Evolutionary conservation across 2,888 invertebrate species (phyloP).

Genomic region (Aquatica leii): DNA sequence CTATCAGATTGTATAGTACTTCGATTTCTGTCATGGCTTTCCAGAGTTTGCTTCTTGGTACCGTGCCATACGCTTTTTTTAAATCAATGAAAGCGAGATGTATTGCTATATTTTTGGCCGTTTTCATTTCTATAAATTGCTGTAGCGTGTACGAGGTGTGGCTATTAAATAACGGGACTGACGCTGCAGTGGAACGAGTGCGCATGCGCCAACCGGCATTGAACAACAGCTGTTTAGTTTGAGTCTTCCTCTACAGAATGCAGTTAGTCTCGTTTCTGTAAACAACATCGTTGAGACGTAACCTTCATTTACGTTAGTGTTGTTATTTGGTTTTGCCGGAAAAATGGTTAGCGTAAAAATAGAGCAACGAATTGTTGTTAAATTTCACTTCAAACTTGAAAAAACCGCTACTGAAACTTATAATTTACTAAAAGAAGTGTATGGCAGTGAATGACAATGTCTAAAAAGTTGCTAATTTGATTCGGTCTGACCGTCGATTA

Average conservation of each 20-base stretch:
- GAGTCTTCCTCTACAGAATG: neutral
- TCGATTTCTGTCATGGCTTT: no score
- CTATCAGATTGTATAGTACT: no score
- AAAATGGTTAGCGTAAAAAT: neutral
- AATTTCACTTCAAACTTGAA: conserved; percentile 10
- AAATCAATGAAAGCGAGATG: no score
- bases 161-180: conserved; percentile 4
- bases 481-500: conserved; percentile 27
- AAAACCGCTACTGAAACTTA: conserved; percentile 12
- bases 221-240: neutral
- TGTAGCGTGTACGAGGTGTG: no score
- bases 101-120: no score
- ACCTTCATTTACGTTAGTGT: neutral
- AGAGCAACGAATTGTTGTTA: neutral
- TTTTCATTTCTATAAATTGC: no score
- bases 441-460: conserved; percentile 24
- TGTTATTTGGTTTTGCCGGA: conserved; percentile 3
- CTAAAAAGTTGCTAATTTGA: conserved; percentile 33
- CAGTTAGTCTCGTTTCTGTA: neutral
- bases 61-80: no score
- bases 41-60: no score
- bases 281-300: neutral
- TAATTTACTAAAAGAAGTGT: conserved; percentile 6
- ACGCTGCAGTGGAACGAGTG: neutral
- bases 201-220: neutral